Base-by-base conservation (phyloP, 2,888 invertebrate species). In the Latrodectus elegans region DNA sequence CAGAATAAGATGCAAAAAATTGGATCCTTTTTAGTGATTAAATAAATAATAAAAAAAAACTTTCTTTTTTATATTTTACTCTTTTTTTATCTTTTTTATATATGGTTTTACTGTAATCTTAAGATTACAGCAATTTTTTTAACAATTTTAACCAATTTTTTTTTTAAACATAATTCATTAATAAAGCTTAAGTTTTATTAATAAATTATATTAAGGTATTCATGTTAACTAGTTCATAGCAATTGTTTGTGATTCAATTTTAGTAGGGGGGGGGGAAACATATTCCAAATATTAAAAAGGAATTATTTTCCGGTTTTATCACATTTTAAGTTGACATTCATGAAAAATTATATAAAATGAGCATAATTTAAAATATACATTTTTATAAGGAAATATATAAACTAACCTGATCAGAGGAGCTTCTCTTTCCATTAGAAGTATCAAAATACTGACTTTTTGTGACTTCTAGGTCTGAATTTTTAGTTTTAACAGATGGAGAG, bases 321-420 rank as follows among this genome's bases (percentile, higher is more conserved):
- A 15, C 15, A 14, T 4, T 55, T 4, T 12, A 55, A 55, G 55
- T 12, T 12, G 14, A 1, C 2, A 55, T 55, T 12, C 14, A 10
- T 55, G 14, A 55, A 55, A 55, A 55, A 55, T 55, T 55, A 55
- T 14, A 55, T 55, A 12, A 55, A 55, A 55, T 55, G 15, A 55
- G 6, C 4, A 12, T 14, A 55, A 55, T 15, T 15, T 55, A 55
- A 55, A 55, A 15, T 8, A 55, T 55, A 55, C 4, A 55, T 17
- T 68, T 17, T 17, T 17, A 68, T 8, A 68, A 6, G 6, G 0
- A 68, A 12, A 4, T 0, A 17, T 68, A n/a, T 26, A 73, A 73
- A 73, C 73, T 73, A 52, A 73, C 73, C 73, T 51, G 73, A 12
- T 75, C 26, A n/a, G 67, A 4, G 12, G 38, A 49, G 49, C 67